Evolutionary conservation across 2,113 vertebrate genomes (phyloP).

Genomic region (Merops nubicus): DNA sequence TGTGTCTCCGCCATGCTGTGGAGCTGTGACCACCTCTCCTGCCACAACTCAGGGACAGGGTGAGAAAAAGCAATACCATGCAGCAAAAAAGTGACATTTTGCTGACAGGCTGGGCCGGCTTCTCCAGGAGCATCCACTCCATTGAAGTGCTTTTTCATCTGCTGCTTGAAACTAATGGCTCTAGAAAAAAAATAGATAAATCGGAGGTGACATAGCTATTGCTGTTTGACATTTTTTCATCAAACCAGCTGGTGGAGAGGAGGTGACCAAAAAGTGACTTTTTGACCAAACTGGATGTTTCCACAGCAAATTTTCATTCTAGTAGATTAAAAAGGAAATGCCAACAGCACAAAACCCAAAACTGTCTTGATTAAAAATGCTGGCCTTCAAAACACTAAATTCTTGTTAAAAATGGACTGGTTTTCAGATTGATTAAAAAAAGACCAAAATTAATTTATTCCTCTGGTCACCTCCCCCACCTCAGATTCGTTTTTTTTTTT

Average conservation of each 20-base stretch:
- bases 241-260: not conserved
- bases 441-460: constrained; percentile 33
- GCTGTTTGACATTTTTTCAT: constrained; percentile 58
- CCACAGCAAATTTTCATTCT: not conserved
- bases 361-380: constrained; percentile 45
- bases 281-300: constrained; percentile 49
- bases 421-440: constrained; percentile 31
- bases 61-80: not conserved
- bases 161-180: constrained; percentile 31
- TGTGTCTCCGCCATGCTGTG: not conserved
- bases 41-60: accelerated
- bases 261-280: constrained; percentile 54
- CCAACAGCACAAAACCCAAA: not conserved
- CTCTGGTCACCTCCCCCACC: not conserved
- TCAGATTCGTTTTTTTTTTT: constrained; percentile 26
- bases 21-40: not conserved
- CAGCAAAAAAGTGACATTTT: not conserved
- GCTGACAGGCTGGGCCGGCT: not conserved
- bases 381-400: constrained; percentile 32
- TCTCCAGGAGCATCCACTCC: not conserved
- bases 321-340: constrained; percentile 48
- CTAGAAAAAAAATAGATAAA: constrained; percentile 59
- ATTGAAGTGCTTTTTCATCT: not conserved
- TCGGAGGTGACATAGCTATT: constrained; percentile 52
- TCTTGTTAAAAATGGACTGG: constrained; percentile 4